Conservation (phyloP, 2,113 vertebrate genomes). For the Rhea pennata region DNA sequence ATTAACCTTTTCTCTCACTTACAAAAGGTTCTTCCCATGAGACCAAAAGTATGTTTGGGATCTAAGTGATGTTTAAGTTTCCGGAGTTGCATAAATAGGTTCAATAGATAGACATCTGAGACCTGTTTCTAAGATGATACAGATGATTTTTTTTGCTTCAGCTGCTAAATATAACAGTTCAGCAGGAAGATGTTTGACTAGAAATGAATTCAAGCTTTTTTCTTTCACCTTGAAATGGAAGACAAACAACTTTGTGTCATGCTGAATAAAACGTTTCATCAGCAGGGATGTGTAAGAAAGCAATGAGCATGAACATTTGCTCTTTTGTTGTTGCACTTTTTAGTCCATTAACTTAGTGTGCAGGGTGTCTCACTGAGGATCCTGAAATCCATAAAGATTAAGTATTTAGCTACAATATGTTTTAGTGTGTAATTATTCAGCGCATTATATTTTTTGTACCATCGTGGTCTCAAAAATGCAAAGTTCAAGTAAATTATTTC, state of each 20-base stretch:
- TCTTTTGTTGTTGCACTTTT: neutral
- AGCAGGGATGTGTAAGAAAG: neutral
- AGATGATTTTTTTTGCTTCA: neutral
- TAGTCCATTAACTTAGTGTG: neutral
- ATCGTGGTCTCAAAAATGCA: neutral
- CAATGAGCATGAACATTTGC: neutral
- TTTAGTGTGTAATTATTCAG: too few species aligned
- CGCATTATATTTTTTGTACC: too few species aligned
- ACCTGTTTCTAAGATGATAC: neutral
- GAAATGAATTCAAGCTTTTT: neutral
- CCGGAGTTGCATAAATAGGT: neutral
- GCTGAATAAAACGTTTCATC: neutral
- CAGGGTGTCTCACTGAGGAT: neutral
- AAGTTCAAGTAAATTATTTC: neutral
- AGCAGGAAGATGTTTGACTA: neutral
- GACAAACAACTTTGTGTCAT: neutral
- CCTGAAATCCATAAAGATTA: too few species aligned
- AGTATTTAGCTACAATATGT: too few species aligned
- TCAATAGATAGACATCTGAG: neutral
- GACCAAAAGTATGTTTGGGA: neutral
- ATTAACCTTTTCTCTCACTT: rapidly evolving
- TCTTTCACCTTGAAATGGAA: neutral
- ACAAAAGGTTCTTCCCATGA: neutral
- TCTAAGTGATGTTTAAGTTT: neutral
- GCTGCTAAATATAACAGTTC: neutral